Conservation (phyloP, 2,113 vertebrate genomes). For the Colius striatus region DNA sequence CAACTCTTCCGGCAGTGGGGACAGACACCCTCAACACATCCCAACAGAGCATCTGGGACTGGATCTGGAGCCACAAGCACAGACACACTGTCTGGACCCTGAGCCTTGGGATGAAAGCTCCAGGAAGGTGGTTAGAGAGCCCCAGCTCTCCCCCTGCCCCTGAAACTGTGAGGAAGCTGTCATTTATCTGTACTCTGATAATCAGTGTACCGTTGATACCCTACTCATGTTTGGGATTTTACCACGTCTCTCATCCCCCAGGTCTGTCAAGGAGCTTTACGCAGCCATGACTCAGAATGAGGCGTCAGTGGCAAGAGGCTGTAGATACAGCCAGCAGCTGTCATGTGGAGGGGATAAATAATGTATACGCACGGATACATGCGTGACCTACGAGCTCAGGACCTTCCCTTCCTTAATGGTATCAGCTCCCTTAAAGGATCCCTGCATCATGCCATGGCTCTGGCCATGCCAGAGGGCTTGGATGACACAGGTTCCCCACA, state of each 20-base stretch:
- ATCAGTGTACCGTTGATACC: constrained; percentile 6
- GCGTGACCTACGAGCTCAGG: neutral
- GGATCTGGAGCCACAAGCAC: neutral
- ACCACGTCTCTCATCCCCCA: constrained; percentile 32
- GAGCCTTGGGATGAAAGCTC: neutral
- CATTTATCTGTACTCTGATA: neutral
- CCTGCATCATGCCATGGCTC: neutral
- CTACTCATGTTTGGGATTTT: constrained; percentile 39
- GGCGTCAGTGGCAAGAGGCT: neutral
- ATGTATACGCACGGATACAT: neutral
- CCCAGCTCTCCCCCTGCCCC: neutral
- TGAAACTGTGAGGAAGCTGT: neutral
- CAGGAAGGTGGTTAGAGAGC: neutral
- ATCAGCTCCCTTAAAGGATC: neutral
- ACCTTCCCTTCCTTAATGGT: neutral
- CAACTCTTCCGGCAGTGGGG: neutral
- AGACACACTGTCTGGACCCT: neutral
- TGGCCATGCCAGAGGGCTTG: neutral
- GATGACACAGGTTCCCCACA: neutral
- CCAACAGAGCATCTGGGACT: fast-evolving
- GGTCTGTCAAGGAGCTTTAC: constrained; percentile 25
- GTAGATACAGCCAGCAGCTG: constrained; percentile 29
- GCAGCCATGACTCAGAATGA: constrained; percentile 38
- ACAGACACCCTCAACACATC: neutral
- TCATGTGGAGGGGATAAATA: constrained; percentile 22